Conservation (phyloP, 2,797 vertebrate species). For the Erithacus rubecula region DNA sequence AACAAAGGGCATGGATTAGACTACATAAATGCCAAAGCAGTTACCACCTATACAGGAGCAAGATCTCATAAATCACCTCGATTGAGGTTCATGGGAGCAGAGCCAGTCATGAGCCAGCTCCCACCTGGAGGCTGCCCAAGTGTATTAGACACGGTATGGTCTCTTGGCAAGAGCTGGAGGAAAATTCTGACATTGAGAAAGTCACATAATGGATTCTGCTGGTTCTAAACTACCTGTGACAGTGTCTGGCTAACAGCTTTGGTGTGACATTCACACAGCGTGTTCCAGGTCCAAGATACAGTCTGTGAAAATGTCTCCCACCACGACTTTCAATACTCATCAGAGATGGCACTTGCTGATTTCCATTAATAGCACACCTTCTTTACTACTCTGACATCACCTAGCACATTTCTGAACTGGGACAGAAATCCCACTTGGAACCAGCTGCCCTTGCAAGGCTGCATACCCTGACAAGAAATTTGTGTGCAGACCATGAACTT, state of each 20-base stretch:
- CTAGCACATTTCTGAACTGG: neutral
- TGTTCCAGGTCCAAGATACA: neutral
- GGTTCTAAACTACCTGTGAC: neutral
- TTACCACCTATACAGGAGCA: neutral
- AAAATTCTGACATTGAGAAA: conserved; percentile 11
- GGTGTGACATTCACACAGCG: neutral
- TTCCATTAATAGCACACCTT: neutral
- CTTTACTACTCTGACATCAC: neutral
- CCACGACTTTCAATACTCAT: neutral
- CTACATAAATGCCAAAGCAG: neutral
- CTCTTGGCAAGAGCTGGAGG: conserved; percentile 5
- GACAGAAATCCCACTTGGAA: neutral
- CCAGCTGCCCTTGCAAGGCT: neutral
- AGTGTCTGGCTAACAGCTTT: neutral
- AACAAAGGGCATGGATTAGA: neutral
- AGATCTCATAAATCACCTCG: neutral
- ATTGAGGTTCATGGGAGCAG: neutral
- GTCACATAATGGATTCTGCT: neutral
- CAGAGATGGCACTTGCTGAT: neutral
- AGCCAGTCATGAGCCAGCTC: neutral
- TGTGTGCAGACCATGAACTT: neutral
- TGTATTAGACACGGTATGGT: neutral
- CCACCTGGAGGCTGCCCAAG: conserved; percentile 28
- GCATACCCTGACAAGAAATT: neutral
- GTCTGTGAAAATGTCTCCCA: neutral